Conservation (phyloP, 2,888 invertebrate genomes). For the Nowickia ferox region DNA sequence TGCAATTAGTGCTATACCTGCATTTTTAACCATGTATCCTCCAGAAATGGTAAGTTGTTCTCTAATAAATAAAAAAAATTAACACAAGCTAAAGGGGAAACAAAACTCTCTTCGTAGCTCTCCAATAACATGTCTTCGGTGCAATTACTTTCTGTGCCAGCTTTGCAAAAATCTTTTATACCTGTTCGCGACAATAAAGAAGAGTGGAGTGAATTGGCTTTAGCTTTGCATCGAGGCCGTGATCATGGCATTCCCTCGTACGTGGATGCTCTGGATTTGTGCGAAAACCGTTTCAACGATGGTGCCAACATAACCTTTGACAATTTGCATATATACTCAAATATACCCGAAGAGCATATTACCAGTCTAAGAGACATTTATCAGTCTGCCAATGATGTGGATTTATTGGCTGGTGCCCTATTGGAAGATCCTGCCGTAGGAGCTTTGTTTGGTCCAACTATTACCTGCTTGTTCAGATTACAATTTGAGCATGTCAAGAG, state of each 20-base stretch:
- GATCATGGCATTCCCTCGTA: slow-evolving; percentile 93
- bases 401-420: slow-evolving; percentile 92
- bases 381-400: slow-evolving; percentile 90
- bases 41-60: slow-evolving; percentile 85
- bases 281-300: slow-evolving; percentile 81
- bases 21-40: slow-evolving; percentile 90
- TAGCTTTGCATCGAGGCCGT: slow-evolving; percentile 87
- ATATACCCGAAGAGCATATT: slow-evolving; percentile 84
- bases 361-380: slow-evolving; percentile 88
- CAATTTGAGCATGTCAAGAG: slow-evolving; percentile 93
- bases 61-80: not conserved
- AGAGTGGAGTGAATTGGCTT: slow-evolving; percentile 84
- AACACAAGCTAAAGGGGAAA: not conserved
- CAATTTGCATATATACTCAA: slow-evolving; percentile 75
- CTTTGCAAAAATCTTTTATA: slow-evolving; percentile 83
- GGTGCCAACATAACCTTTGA: slow-evolving; percentile 79
- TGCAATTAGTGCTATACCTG: slow-evolving; percentile 89
- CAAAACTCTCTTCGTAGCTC: slow-evolving; percentile 82
- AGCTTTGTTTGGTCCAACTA: slow-evolving; percentile 93
- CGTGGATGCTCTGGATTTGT: slow-evolving; percentile 87
- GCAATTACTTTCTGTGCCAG: slow-evolving; percentile 86
- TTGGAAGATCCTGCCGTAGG: slow-evolving; percentile 91
- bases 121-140: slow-evolving; percentile 86
- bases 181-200: slow-evolving; percentile 83
- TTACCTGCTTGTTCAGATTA: slow-evolving; percentile 92